phyloP scores from a whole-genome alignment of 2,797 vertebrate genomes.

The Danio albolineatus region DNA sequence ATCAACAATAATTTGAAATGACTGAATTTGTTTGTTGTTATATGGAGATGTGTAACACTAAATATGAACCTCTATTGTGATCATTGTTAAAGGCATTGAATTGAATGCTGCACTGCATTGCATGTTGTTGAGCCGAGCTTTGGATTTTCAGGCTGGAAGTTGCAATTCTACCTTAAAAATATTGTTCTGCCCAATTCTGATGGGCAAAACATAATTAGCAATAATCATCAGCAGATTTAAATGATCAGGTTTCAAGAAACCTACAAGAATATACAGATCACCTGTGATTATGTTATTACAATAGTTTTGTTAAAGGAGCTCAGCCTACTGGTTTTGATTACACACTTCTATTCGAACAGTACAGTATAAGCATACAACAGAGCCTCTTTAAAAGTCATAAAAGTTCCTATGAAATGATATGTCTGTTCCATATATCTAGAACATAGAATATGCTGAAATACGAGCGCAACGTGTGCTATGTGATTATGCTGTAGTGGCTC shows the following conservation, averaged over 20 bases:
- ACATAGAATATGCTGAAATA: constrained; percentile 6
- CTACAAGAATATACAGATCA: neutral
- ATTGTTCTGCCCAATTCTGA: neutral
- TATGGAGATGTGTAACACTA: neutral
- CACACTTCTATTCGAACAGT: neutral
- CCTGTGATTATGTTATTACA: neutral
- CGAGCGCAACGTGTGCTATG: neutral
- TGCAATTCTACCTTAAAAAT: neutral
- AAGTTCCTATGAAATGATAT: constrained; percentile 1
- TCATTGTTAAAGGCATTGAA: neutral
- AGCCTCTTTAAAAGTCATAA: constrained; percentile 14
- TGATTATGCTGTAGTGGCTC: constrained; percentile 3
- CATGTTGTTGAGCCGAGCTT: too few relatives aligned
- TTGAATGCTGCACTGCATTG: neutral
- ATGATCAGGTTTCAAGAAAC: neutral
- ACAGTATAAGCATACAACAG: neutral
- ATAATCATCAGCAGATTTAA: neutral
- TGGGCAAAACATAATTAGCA: neutral
- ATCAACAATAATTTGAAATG: neutral
- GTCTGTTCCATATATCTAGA: neutral
- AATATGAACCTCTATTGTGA: neutral
- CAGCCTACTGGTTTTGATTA: too few relatives aligned
- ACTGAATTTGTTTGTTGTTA: neutral
- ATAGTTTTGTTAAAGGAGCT: too few relatives aligned
- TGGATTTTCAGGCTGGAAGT: neutral